Conservation (phyloP, 2,888 invertebrate genomes). For the Lasius platythorax region DNA sequence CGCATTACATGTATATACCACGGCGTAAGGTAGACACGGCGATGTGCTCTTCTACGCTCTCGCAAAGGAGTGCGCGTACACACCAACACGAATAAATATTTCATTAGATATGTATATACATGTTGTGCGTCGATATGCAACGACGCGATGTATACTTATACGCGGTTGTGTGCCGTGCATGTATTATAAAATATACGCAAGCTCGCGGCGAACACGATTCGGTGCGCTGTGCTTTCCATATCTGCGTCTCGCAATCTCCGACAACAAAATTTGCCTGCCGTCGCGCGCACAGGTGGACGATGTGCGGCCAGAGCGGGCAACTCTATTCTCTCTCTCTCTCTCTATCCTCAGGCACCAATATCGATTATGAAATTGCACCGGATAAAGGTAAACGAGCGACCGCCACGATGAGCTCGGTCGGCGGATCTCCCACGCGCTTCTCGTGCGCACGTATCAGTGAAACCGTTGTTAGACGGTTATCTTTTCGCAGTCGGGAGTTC, state of each 20-base stretch:
- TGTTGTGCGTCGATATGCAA: conserved; percentile 14
- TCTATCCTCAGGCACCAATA: conserved; percentile 62
- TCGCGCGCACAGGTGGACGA: conserved; percentile 55
- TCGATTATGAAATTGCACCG: conserved; percentile 78
- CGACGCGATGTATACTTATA: neutral
- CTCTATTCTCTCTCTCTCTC: neutral
- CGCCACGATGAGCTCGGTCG: conserved; percentile 25
- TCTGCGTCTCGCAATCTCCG: conserved; percentile 57
- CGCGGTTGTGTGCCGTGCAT: neutral
- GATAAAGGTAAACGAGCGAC: conserved; percentile 74
- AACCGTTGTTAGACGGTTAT: conserved; percentile 56
- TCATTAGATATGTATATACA: conserved; percentile 18
- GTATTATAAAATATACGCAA: conserved; percentile 1
- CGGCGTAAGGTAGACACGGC: conserved; percentile 3
- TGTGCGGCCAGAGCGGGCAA: conserved; percentile 50
- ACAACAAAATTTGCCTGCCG: conserved; percentile 66
- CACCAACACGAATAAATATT: conserved; percentile 39
- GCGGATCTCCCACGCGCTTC: conserved; percentile 12
- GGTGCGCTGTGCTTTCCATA: conserved; percentile 43
- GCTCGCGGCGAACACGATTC: conserved; percentile 37
- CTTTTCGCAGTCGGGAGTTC: conserved; percentile 61
- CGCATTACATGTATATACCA: conserved; percentile 34
- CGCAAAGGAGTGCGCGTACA: neutral
- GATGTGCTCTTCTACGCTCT: neutral
- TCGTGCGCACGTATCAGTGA: conserved; percentile 29